Conservation (phyloP, 2,888 invertebrate species). For the Pseudococcus longispinus region DNA sequence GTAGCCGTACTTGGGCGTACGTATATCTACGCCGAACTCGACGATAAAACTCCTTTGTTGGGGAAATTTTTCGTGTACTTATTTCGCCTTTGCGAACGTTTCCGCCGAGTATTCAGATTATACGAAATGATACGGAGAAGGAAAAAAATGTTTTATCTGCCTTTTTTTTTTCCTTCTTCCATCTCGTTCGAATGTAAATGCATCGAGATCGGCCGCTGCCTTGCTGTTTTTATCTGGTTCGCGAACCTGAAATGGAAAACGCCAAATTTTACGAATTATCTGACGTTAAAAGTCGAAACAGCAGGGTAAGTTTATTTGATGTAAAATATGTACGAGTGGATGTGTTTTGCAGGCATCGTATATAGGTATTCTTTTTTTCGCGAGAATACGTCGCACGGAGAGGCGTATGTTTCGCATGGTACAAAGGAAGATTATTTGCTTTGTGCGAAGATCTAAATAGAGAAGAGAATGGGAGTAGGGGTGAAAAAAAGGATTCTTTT, state of each 20-base stretch:
- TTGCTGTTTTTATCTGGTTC: neutral
- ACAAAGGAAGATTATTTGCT: neutral
- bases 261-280: conserved; percentile 12
- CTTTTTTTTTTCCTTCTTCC: neutral
- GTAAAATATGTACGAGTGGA: neutral
- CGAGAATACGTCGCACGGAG: neutral
- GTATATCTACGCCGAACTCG: neutral
- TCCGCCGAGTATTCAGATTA: conserved; percentile 20
- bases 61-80: conserved; percentile 15
- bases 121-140: conserved; percentile 8
- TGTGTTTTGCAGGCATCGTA: neutral
- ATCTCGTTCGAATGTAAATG: neutral
- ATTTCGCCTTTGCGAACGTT: neutral
- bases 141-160: conserved; percentile 27
- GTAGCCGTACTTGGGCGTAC: neutral
- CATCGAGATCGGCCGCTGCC: neutral
- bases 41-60: conserved; percentile 30
- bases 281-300: neutral
- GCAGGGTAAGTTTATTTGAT: neutral
- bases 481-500: neutral
- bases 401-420: neutral
- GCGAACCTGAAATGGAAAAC: conserved; percentile 8
- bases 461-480: neutral
- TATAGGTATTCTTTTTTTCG: neutral
- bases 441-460: too few relatives aligned